Evolutionary conservation across 2,888 invertebrate species (phyloP), one percentile per base, ranked within the genome.

Genomic region (Druceiella hillmani): DNA sequence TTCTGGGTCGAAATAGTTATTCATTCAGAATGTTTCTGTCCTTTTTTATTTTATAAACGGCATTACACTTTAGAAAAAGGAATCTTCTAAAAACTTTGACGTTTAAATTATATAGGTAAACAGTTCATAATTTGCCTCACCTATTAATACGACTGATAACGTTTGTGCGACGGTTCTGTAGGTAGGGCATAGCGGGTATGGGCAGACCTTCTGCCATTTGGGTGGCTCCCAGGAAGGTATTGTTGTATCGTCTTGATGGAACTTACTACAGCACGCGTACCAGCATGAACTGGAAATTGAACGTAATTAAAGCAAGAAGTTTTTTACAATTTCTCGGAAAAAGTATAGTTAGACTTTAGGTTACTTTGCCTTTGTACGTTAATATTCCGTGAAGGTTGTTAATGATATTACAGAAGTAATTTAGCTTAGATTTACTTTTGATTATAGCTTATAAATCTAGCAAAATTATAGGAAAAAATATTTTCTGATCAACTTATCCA

Each of bases 161-260:
- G 85, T 73, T 52, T 89, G 78, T n/a, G 88, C 84, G 56, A 87
- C 81, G 56, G 87, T 84, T 47, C 90, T 75, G 62, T 85, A 88
- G 1, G 87, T 82, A 14, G 89, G 89, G 55, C 90, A 91, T 57
- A 89, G 77, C 12, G 89, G 89, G 54, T 84, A 86, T 0, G 89
- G 89, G 58, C 87, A 89, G 53, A 87, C 59, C 59, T 78, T 81
- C 53, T 81, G 79, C 88, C 88, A 90, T 50, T 81, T 70, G 0
- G 79, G 74, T 10, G 89, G 89, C 58, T 87, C 85, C 89, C 89
- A 90, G 11, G 87, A 81, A 15, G 86, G 78, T 52, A 74, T 70
- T 27, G 75, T 78, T 58, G 75, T 69, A 36, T 87, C 86, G 66
- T 82, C 81, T 51, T 79, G 75, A 50, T 84, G 78, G 64, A 88